Evolutionary conservation across 2,113 vertebrate genomes (phyloP).

Genomic region (Xerus inauris): DNA sequence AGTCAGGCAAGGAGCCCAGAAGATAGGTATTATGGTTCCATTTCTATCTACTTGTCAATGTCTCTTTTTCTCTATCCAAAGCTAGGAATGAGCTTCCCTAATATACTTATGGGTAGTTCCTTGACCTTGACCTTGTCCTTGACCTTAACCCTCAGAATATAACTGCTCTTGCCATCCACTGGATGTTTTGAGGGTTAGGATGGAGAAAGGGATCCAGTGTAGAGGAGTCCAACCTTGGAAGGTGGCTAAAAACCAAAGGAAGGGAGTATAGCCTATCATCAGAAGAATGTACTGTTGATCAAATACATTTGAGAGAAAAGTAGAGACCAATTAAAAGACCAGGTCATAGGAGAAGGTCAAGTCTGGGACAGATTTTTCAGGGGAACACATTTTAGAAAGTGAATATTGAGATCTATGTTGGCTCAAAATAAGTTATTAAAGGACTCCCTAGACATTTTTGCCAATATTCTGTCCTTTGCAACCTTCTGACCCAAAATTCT

Average conservation of each 20-base stretch:
- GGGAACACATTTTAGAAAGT: background rate
- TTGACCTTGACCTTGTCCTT: background rate
- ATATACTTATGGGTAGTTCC: background rate
- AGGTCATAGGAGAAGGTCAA: background rate
- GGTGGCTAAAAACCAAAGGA: background rate
- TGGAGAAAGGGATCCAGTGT: background rate
- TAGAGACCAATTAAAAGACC: background rate
- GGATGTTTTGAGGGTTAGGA: background rate
- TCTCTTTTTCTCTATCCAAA: background rate
- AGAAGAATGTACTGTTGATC: background rate
- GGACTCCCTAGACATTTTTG: background rate
- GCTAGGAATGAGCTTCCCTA: background rate
- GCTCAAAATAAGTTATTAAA: background rate
- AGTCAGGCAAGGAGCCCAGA: background rate
- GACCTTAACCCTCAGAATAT: background rate
- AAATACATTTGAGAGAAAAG: background rate
- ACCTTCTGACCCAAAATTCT: constrained; percentile 10
- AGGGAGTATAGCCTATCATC: background rate
- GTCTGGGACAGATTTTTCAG: background rate
- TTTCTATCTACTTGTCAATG: background rate
- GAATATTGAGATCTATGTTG: background rate
- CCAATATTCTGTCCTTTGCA: background rate
- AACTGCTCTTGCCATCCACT: background rate
- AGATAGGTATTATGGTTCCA: background rate
- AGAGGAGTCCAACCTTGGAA: background rate